Base-by-base conservation (phyloP, 2,797 vertebrate genomes). In the Australoheros facetus region DNA sequence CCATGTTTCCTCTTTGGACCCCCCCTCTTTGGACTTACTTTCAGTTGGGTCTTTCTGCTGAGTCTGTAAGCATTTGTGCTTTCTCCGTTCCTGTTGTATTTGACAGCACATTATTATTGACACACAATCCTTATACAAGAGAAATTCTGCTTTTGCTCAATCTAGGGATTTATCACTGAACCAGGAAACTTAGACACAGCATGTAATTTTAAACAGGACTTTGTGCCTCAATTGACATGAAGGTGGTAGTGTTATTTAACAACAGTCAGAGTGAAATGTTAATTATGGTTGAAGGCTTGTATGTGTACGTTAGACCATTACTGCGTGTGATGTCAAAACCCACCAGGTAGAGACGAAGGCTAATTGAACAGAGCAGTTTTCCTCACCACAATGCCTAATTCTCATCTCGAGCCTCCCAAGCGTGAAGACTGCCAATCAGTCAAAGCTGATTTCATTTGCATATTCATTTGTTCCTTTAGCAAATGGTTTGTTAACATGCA, bases 401-500 rank as follows among this genome's bases (percentile, higher is more conserved):
- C 78, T 91, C 75, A 88, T 90, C 79, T 73, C 54, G 4, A 78
- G 71, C 77, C 82, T 81, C 82, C 88, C 82, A 78, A 88, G 92
- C 80, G 85, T 90, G 86, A 87, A 83, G 19, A 74, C 82, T 78
- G 85, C 91, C 91, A 89, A 85, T 91, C 86, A 85, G 82, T 73
- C 66, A 0, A 42, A 85, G 70, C 74, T 73, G 69, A 75, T 84
- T 86, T 26, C 14, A 92, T 94, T 92, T 91, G 86, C 92, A 93
- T 93, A 87, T 90, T 91, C 79, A 91, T 91, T 93, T 85, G 74
- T 86, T 82, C 75, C 66, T 70, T 86, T 64, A 59, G 56, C 37
- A 53, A 77, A 82, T 56, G 84, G 83, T 84, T 90, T 83, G 88
- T 93, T 92, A 93, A 90, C 88, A 91, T 89, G 88, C 89, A 87